phyloP scores from a whole-genome alignment of 2,113 vertebrate species.

The Myotis lucifugus region DNA sequence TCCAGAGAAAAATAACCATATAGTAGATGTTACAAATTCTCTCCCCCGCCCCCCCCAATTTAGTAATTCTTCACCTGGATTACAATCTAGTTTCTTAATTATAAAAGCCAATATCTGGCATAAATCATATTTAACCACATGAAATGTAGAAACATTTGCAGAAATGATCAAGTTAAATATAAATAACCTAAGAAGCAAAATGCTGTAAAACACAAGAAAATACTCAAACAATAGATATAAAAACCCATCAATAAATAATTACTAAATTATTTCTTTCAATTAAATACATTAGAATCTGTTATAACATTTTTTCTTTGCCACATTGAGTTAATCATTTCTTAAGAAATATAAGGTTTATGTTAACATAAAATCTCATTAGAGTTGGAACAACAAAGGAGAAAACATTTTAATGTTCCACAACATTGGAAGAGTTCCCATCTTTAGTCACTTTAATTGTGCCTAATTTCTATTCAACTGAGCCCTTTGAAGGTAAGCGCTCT shows the following conservation, averaged over 20 bases:
- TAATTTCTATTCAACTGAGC: neutral
- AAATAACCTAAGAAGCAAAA: conserved; percentile 6
- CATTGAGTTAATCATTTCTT: neutral
- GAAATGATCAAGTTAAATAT: conserved; percentile 25
- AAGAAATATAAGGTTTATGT: neutral
- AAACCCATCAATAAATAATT: neutral
- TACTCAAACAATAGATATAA: conserved; percentile 4
- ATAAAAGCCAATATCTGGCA: conserved; percentile 37
- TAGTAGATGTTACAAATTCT: neutral
- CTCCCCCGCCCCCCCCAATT: neutral
- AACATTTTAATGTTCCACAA: neutral
- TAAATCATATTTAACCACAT: conserved; percentile 30
- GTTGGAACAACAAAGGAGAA: neutral
- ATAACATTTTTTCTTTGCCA: conserved; percentile 53
- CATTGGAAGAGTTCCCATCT: neutral
- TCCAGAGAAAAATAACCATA: neutral
- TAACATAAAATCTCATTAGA: conserved; percentile 15
- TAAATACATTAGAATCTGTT: conserved; percentile 41
- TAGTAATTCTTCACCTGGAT: neutral
- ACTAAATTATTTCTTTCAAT: conserved; percentile 44
- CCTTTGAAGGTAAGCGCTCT: neutral
- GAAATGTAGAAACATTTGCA: conserved; percentile 17
- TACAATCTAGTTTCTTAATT: conserved; percentile 30
- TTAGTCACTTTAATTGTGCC: neutral
- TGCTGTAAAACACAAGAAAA: conserved; percentile 50